Base-by-base conservation (phyloP, 2,113 vertebrate genomes). In the human region DNA sequence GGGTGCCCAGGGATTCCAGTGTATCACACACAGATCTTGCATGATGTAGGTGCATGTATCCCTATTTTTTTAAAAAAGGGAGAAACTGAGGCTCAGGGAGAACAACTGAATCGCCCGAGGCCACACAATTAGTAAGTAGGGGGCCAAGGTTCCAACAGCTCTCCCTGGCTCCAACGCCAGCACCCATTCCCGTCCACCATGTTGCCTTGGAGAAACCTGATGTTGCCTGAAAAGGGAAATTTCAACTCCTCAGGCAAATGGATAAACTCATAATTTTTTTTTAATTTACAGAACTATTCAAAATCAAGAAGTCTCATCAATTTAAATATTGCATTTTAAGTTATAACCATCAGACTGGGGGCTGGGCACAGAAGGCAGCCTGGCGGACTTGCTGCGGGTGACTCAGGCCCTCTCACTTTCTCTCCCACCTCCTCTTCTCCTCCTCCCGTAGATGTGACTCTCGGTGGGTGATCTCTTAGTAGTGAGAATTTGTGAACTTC, bases 111-210 rank as follows among this genome's bases (percentile, higher is more conserved):
- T 7, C 48, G n/a, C 55, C 55, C 2, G 1, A n/a, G 52, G 72
- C 66, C 25, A 10, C 14, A 1, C 1, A 1, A 5, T 40, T 13
- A 11, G 35, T 13, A 22, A 5, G 17, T 10, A 5, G 70, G 14
- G 57, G 52, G 30, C 35, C 12, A 4, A 5, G 12, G 35, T 17
- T 61, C 82, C 8, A 8, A 3, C 0, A 0, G 17, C 25, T 50
- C 18, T 25, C 30, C 35, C 22, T 14, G 40, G 32, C n/a, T 12
- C 18, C 45, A 0, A 2, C 0, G 3, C 7, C 52, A 45, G 3
- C 8, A 30, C 59, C 61, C 16, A 0, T 8, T 23, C 16, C 38
- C 40, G 4, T 40, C 22, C 72, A 32, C 23, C 25, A 0, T 0
- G 5, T 18, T 5, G 4, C 30, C 45, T 70, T 18, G 0, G 16